Conservation (phyloP, 2,888 invertebrate genomes). For the Cartodere bifasciata region DNA sequence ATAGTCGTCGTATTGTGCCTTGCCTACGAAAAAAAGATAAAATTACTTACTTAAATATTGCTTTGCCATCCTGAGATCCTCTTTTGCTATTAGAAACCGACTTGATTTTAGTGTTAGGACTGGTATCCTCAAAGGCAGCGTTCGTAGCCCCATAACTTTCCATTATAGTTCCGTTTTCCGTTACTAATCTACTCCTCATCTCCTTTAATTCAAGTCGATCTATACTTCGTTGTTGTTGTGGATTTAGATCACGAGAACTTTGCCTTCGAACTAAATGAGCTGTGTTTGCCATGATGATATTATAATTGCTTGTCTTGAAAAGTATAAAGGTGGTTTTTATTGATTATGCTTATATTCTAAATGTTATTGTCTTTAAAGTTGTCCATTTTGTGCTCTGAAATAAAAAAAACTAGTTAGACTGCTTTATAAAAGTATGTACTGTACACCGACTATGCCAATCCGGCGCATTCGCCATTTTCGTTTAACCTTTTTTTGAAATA, state of each 20-base stretch:
- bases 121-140: conserved; percentile 60
- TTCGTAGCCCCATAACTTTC: conserved; percentile 79
- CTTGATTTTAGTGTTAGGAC: conserved; percentile 39
- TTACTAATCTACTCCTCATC: conserved; percentile 65
- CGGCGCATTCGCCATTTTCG: background rate
- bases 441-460: background rate
- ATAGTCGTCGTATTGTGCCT: too few species aligned
- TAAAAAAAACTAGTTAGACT: conserved; percentile 5
- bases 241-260: conserved; percentile 72
- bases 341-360: conserved; percentile 11
- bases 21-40: too few species aligned
- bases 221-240: conserved; percentile 58
- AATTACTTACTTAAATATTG: conserved; percentile 48
- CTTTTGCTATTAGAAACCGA: conserved; percentile 43
- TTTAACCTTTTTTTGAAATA: background rate
- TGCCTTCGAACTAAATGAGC: conserved; percentile 80
- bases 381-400: conserved; percentile 13
- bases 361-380: conserved; percentile 18
- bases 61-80: conserved; percentile 47
- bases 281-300: conserved; percentile 65
- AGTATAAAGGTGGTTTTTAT: too few species aligned
- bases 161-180: conserved; percentile 46
- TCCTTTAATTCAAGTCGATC: conserved; percentile 81
- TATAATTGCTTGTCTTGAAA: background rate
- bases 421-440: background rate